Evolutionary conservation across 1,140 invertebrate species (phyloP), one percentile per base, ranked within the genome.

Genomic region (Meloidogyne exigua): DNA sequence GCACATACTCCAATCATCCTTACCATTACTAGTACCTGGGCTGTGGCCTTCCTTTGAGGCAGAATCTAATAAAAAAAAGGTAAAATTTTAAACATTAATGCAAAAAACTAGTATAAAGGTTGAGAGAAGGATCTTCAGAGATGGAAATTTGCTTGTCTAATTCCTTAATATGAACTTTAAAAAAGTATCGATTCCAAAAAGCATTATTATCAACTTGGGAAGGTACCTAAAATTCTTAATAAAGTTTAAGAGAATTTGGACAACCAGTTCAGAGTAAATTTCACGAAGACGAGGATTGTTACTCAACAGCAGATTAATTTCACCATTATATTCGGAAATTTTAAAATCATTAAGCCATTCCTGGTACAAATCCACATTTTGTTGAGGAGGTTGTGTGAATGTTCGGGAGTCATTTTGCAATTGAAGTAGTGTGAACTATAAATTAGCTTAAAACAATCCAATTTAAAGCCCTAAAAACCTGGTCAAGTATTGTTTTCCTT

Each of bases 131-230:
- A 13, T 3, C 25, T 49, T 13, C 28, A 62, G 28, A 65, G 9
- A 42, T 18, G 15, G 76, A 36, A 15, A 62, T 28, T 49, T 80
- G 39, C 21, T 79, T 79, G 21, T 81, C 80, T 39, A 84, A 25
- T 73, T 82, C 81, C 21, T 73, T 57, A 15, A 82, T 10, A 62
- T 84, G 77, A 5, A 84, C 78, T 71, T 85, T 84, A 72, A 84
- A 84, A 64, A 84, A 84, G 67, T 84, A 84, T 1, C 83, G 82
- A 49, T 84, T 80, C 83, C 83, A 84, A 68, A 84, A 84, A 11
- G 82, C 82, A 73, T 76, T 25, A 73, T 84, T 84, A 36, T 85
- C 84, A 4, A 84, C 83, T 28, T 79, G 28, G 9, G 71, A 28
- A 18, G 83, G 83, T n/a, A 83, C 81, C 80, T 81, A 25, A n/a